A percentile compares a stretch with the other conserved stretches of the same genome.
Evolutionary conservation across 2,888 invertebrate species (phyloP).

Genomic region (Drosophila anomelani): DNA sequence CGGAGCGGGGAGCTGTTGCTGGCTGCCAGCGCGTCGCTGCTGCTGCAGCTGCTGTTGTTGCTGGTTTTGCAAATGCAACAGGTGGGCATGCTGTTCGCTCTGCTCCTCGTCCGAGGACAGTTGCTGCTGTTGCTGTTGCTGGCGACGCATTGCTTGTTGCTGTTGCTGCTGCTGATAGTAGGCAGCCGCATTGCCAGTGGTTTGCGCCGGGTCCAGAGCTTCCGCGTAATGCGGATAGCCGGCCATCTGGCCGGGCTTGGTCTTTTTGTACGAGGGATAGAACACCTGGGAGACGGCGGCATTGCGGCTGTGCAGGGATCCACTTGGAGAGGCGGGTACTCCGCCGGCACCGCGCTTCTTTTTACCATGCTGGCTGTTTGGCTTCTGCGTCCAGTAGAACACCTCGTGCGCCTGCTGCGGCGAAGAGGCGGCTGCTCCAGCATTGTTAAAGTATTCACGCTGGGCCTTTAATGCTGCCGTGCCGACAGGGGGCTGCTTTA

Average conservation of each 20-base stretch:
- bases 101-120: slow-evolving; percentile 83
- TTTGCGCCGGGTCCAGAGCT: slow-evolving; percentile 75
- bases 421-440: slow-evolving; percentile 53
- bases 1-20: slow-evolving; percentile 70
- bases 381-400: slow-evolving; percentile 84
- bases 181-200: slow-evolving; percentile 59
- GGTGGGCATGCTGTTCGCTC: slow-evolving; percentile 80
- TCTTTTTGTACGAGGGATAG: slow-evolving; percentile 84
- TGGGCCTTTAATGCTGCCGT: slow-evolving; percentile 31
- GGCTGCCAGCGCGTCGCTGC: slow-evolving; percentile 68
- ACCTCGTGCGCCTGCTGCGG: slow-evolving; percentile 82
- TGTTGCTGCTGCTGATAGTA: slow-evolving; percentile 66
- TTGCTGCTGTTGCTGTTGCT: slow-evolving; percentile 77
- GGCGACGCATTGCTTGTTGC: slow-evolving; percentile 48
- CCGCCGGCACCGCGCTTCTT: slow-evolving; percentile 72
- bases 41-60: slow-evolving; percentile 45
- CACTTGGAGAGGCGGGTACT: slow-evolving; percentile 80
- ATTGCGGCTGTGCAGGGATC: slow-evolving; percentile 81
- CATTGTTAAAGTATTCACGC: slow-evolving; percentile 65
- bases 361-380: slow-evolving; percentile 80
- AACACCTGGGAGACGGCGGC: slow-evolving; percentile 82
- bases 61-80: slow-evolving; percentile 78
- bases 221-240: slow-evolving; percentile 81
- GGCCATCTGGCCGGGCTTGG: slow-evolving; percentile 58
- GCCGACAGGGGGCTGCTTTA: slow-evolving; percentile 73